These are phyloP conservation scores for Calameuta idolon DNA, from an alignment of 2,888 invertebrate species.

Conservation along the genomic window DNA sequence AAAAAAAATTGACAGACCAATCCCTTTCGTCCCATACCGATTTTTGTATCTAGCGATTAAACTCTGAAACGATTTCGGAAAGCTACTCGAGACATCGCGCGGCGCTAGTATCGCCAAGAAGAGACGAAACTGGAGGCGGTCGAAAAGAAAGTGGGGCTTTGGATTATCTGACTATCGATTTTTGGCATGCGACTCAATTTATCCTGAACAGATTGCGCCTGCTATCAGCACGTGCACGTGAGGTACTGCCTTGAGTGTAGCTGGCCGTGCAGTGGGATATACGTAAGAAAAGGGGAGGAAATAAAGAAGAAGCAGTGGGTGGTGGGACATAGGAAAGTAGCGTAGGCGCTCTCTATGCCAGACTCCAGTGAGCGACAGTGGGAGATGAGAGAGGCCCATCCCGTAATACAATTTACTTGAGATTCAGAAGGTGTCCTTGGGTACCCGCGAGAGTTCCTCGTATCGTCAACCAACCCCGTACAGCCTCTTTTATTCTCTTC, in stretches of 20 bases:
- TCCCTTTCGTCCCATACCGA: no score
- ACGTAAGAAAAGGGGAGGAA: conserved; percentile 10
- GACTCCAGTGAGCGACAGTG: conserved; percentile 10
- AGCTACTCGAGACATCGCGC: no score
- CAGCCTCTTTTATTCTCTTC: conserved; percentile 3
- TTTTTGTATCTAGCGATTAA: no score
- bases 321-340: no score
- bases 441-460: conserved; percentile 19
- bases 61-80: no score
- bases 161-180: neutral
- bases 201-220: neutral
- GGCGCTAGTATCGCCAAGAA: no score
- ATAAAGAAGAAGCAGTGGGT: no score
- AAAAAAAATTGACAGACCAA: no score
- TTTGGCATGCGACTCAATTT: neutral
- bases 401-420: conserved; percentile 23
- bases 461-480: conserved; percentile 1
- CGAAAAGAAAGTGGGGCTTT: no score
- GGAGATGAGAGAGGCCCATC: conserved; percentile 9
- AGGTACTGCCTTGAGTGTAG: neutral
- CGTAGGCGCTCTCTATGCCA: neutral
- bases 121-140: no score
- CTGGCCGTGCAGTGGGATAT: no score
- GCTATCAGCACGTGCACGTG: neutral
- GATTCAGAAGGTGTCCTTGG: conserved; percentile 23